Percentiles rank a stretch among this genome's conserved stretches.
These are phyloP conservation scores for Drosophila monieri DNA, from an alignment of 2,888 invertebrate genomes.

Conservation along the genomic window DNA sequence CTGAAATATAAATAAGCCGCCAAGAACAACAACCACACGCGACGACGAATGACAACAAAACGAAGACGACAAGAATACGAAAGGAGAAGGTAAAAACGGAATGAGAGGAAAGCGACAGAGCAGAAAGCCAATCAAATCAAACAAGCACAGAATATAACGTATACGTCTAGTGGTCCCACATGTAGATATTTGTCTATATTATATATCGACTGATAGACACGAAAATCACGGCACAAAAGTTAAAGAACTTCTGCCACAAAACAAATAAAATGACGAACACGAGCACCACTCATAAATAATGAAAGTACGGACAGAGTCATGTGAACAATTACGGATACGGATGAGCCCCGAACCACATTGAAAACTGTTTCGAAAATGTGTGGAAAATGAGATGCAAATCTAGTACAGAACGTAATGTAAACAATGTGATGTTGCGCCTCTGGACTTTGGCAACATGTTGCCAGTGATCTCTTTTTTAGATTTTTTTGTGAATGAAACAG, in stretches of 20 bases:
- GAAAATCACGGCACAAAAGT: conserved; percentile 40
- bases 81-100: conserved; percentile 21
- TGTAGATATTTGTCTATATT: conserved; percentile 3
- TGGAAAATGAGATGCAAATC: conserved; percentile 16
- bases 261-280: conserved; percentile 18
- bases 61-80: conserved; percentile 8
- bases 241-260: conserved; percentile 36
- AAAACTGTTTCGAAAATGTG: conserved; percentile 16
- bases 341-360: conserved; percentile 20
- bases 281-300: conserved; percentile 38
- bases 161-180: conserved; percentile 56
- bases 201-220: conserved; percentile 27
- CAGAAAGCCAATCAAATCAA: conserved; percentile 41
- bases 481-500: conserved; percentile 30
- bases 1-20: conserved; percentile 41
- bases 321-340: conserved; percentile 14
- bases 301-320: conserved; percentile 16
- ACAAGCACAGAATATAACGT: conserved; percentile 49
- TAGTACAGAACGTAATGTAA: conserved; percentile 17
- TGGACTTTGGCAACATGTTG: conserved; percentile 46
- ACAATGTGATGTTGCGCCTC: conserved; percentile 32
- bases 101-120: conserved; percentile 34
- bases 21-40: conserved; percentile 48
- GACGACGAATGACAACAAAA: conserved; percentile 51
- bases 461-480: conserved; percentile 9